These are phyloP conservation scores for Tragelaphus scriptus DNA, from an alignment of 2,113 vertebrate species.

Conservation along the genomic window DNA sequence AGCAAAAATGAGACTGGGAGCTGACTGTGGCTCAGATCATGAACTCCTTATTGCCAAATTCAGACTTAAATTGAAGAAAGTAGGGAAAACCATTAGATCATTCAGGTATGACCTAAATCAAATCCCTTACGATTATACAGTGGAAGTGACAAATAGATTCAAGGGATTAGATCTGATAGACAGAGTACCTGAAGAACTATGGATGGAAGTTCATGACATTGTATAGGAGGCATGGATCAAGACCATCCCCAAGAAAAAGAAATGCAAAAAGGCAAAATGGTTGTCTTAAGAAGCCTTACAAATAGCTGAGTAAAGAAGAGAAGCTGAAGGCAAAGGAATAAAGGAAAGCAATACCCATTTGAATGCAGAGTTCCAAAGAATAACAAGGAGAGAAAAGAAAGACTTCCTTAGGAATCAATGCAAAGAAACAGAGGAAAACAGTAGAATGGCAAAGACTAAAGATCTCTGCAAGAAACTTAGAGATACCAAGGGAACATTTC, in stretches of 20 bases:
- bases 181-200: not conserved
- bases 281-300: not conserved
- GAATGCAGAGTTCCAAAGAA: not conserved
- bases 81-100: not conserved
- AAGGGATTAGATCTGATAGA: not conserved
- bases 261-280: not conserved
- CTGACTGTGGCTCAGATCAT: not conserved
- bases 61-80: not conserved
- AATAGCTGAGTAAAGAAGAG: not conserved
- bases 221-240: not conserved
- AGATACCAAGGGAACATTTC: not conserved
- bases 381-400: not conserved
- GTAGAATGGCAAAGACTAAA: not conserved
- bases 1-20: not conserved
- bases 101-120: not conserved
- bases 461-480: not conserved
- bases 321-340: not conserved
- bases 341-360: not conserved
- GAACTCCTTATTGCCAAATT: not conserved
- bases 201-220: not conserved
- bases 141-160: not conserved
- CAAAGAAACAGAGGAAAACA: not conserved
- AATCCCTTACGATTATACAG: not conserved
- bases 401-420: not conserved
- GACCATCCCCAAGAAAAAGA: not conserved